A percentile compares a stretch with the other conserved stretches of the same genome.
phyloP scores from a whole-genome alignment of 2,888 invertebrate genomes.

The Drosophila birchii region DNA sequence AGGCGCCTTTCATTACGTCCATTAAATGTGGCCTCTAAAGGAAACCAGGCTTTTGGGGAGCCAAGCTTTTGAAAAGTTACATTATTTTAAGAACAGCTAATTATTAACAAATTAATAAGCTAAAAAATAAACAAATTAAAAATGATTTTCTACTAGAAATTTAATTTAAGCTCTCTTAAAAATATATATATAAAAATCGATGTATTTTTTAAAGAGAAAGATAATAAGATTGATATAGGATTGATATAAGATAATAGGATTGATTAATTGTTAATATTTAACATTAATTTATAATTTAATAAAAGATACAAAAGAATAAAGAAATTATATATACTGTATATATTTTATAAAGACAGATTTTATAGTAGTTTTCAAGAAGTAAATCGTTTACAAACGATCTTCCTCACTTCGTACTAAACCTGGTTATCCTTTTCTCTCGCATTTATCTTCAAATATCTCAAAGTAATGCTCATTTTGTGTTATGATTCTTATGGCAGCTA shows the following conservation, averaged over 20 bases:
- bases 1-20: background rate
- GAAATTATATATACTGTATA: background rate
- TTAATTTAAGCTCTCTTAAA: background rate
- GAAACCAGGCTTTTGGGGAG: background rate
- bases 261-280: background rate
- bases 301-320: no score
- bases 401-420: background rate
- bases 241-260: background rate
- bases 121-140: background rate
- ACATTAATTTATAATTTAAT: background rate
- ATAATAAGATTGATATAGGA: background rate
- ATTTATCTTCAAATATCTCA: slow-evolving; percentile 5
- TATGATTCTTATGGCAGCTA: slow-evolving; percentile 6
- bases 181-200: background rate
- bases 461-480: slow-evolving; percentile 2
- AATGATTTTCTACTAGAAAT: background rate
- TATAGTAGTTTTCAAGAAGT: background rate
- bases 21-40: background rate
- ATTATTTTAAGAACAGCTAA: background rate
- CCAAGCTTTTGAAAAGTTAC: background rate
- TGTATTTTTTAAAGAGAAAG: background rate
- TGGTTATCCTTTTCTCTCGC: background rate
- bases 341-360: background rate
- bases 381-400: background rate
- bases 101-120: background rate